phyloP scores from a whole-genome alignment of 1,140 invertebrate species.

The Drosophila pectinifera region DNA sequence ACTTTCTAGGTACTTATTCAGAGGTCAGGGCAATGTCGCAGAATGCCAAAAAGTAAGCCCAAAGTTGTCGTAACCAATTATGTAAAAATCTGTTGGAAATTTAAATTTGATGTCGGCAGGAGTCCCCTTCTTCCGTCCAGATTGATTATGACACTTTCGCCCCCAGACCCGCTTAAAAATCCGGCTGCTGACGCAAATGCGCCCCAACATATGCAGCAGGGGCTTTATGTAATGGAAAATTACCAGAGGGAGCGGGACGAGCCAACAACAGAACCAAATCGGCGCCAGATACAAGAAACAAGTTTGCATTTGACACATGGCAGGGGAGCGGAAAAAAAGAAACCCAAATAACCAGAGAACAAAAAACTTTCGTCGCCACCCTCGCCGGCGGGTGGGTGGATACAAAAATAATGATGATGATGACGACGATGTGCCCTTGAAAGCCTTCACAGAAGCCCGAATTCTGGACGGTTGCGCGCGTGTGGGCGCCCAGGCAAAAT shows the following conservation, averaged over 20 bases:
- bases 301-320: constrained; percentile 76
- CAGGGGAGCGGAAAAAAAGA: not conserved
- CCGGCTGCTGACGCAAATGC: constrained; percentile 60
- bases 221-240: constrained; percentile 71
- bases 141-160: constrained; percentile 41
- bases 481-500: constrained; percentile 33
- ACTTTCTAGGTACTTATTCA: constrained; percentile 1
- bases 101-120: constrained; percentile 21
- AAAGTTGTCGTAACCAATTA: constrained; percentile 45
- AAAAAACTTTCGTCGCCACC: constrained; percentile 50
- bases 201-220: constrained; percentile 45
- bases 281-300: constrained; percentile 50
- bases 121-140: not conserved
- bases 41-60: constrained; percentile 8
- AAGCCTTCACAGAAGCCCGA: constrained; percentile 26
- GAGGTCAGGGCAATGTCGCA: constrained; percentile 23
- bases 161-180: not conserved
- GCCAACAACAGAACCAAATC: constrained; percentile 38
- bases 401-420: constrained; percentile 50
- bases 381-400: constrained; percentile 15
- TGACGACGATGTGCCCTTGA: constrained; percentile 56
- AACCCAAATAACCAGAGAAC: constrained; percentile 10
- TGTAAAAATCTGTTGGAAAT: constrained; percentile 49
- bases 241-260: constrained; percentile 26
- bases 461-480: constrained; percentile 12